These are phyloP conservation scores for Zaprionus ornatus DNA, from an alignment of 1,140 invertebrate genomes.

Conservation along the genomic window DNA sequence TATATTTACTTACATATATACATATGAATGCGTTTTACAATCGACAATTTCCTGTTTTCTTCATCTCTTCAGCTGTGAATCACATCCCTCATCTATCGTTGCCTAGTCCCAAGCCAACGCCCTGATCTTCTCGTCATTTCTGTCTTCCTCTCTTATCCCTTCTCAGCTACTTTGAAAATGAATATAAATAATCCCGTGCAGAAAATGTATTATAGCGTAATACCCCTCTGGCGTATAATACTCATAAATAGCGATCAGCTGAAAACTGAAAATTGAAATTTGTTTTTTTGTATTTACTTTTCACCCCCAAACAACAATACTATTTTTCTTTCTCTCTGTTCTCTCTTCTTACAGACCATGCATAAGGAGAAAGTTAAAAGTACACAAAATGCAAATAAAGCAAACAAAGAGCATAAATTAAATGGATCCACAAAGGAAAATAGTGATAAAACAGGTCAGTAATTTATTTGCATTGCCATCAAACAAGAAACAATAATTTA, in stretches of 20 bases:
- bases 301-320: slow-evolving; percentile 10
- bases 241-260: not conserved
- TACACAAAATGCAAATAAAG: slow-evolving; percentile 67
- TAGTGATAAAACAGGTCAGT: slow-evolving; percentile 77
- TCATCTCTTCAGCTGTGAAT: slow-evolving; percentile 16
- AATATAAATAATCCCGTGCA: not conserved
- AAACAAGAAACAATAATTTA: slow-evolving; percentile 15
- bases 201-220: not conserved
- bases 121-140: not conserved
- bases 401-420: slow-evolving; percentile 69
- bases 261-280: not conserved
- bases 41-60: slow-evolving; percentile 31
- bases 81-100: slow-evolving; percentile 26
- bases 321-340: slow-evolving; percentile 34
- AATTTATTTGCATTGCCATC: slow-evolving; percentile 30
- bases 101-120: not conserved
- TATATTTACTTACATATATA: not conserved
- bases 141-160: not conserved
- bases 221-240: not conserved
- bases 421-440: slow-evolving; percentile 75
- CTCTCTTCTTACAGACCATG: slow-evolving; percentile 68
- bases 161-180: not conserved
- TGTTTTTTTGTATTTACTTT: not conserved
- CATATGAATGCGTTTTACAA: not conserved
- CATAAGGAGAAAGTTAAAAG: slow-evolving; percentile 67